These are phyloP conservation scores for Ridgeia piscesae DNA, from an alignment of 1,140 invertebrate species.

Conservation along the genomic window DNA sequence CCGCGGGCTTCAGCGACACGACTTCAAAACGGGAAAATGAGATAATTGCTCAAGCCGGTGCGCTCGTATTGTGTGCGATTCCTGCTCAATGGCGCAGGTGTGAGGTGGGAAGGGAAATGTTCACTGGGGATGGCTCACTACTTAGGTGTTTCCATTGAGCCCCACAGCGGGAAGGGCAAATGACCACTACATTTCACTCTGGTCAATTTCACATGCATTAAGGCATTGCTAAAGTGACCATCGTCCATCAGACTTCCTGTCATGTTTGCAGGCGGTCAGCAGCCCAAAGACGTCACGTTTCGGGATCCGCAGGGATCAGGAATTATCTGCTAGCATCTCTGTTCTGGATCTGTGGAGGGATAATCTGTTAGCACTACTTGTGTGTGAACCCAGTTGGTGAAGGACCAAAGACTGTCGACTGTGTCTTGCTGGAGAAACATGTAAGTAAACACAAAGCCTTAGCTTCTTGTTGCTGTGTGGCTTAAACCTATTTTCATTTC, in stretches of 20 bases:
- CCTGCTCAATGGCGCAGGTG: neutral
- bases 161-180: neutral
- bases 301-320: neutral
- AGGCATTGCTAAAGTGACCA: neutral
- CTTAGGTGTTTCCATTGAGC: neutral
- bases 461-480: neutral
- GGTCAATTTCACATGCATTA: conserved; percentile 1
- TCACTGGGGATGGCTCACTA: neutral
- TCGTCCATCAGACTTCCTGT: neutral
- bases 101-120: neutral
- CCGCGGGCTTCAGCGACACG: neutral
- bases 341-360: neutral
- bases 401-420: neutral
- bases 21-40: conserved; percentile 5
- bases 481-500: neutral
- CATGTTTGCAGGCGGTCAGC: neutral
- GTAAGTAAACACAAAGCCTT: neutral
- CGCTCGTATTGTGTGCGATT: neutral
- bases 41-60: neutral
- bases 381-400: neutral
- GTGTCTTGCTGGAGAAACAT: neutral
- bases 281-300: neutral
- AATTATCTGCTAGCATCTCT: neutral
- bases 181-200: neutral
- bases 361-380: neutral